Percentiles rank a stretch among this genome's conserved stretches.
Conservation (phyloP, 2,888 invertebrate genomes). For the Chironomus tentans region DNA sequence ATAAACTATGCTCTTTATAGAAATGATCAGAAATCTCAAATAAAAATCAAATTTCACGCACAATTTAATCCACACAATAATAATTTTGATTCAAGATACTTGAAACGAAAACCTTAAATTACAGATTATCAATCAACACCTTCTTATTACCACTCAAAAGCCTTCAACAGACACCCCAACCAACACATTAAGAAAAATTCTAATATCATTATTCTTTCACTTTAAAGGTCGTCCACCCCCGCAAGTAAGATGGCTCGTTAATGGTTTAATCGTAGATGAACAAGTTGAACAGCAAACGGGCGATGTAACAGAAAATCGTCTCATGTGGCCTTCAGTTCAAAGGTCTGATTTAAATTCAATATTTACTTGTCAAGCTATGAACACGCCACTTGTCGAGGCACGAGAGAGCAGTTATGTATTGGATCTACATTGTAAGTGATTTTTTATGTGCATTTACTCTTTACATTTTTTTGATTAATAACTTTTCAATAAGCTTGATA, state of each 20-base stretch:
- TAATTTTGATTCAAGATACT: no score
- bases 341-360: slow-evolving; percentile 74
- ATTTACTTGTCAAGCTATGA: slow-evolving; percentile 80
- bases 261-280: slow-evolving; percentile 69
- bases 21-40: no score
- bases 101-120: no score
- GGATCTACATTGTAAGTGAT: slow-evolving; percentile 68
- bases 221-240: slow-evolving; percentile 67
- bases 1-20: no score
- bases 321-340: slow-evolving; percentile 62
- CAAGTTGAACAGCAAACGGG: slow-evolving; percentile 76
- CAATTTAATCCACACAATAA: no score
- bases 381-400: slow-evolving; percentile 73
- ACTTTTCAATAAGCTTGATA: neutral
- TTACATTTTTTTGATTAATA: neutral
- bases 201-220: no score
- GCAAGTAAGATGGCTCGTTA: slow-evolving; percentile 72
- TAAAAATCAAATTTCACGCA: no score
- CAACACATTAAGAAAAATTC: no score
- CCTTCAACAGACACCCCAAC: no score
- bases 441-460: neutral
- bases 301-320: slow-evolving; percentile 76
- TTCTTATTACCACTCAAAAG: no score
- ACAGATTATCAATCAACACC: no score
- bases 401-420: slow-evolving; percentile 65